Base-by-base conservation (phyloP, 92 coral and sea anemone genomes). In the Umimayanthus chanpuru region DNA sequence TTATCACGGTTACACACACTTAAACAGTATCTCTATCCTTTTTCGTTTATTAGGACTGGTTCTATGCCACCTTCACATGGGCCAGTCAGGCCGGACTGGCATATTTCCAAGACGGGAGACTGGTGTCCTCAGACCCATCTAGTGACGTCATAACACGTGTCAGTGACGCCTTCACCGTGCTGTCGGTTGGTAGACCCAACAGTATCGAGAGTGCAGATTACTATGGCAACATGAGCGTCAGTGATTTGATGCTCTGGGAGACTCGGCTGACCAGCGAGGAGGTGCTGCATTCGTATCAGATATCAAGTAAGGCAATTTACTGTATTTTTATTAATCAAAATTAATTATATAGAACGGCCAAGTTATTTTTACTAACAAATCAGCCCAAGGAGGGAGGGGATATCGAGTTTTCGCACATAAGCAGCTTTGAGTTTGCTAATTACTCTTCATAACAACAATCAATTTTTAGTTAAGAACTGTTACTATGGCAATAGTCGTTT, bases 181-280 rank as follows among this genome's bases (percentile, higher is more conserved):
- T 95, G 88, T 80, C 93, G 11, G 88, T 95, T 18, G 98, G 98
- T 5, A 95, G 86, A 79, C 96, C 98, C 32, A 94, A 93, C 87
- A 91, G 83, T 39, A 90, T 89, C 77, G 93, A 93, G 80, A 91
- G 77, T 68, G 77, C 86, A 21, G 91, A 93, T 80, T 90, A 93
- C 91, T 93, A 91, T 85, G 94, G 98, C 30, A 93, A 93, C 88
- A 85, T 95, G 77, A 84, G 90, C 38, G 81, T 94, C 83, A 94
- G 98, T 77, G 96, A 94, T 85, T 83, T 94, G 80, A 68, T 94
- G 30, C 89, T 94, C 71, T 94, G 96, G 98, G 90, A 93, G 87
- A 85, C 85, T 53, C 88, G 80, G 76, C 88, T 94, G 86, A 85
- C 91, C 0, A 77, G 77, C 18, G 93, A 92, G 20, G 96, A 95